These are phyloP conservation scores for Donacobius atricapilla DNA, from an alignment of 2,113 vertebrate genomes.

Conservation along the genomic window DNA sequence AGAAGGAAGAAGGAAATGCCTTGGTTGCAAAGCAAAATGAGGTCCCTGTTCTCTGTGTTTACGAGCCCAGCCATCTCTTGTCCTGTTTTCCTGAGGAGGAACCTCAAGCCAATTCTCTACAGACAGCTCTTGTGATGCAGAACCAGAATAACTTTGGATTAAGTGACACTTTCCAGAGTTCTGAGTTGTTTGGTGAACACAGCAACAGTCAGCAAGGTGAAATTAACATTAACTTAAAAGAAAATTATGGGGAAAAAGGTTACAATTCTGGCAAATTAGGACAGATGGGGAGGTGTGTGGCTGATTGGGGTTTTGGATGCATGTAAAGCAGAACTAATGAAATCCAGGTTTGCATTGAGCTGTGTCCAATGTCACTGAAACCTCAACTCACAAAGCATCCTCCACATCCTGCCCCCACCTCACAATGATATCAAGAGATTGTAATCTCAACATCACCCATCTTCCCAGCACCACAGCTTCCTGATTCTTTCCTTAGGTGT, in stretches of 20 bases:
- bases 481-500: neutral
- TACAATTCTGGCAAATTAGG: neutral
- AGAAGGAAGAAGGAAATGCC: conserved; percentile 36
- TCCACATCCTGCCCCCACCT: neutral
- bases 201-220: conserved; percentile 49
- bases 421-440: neutral
- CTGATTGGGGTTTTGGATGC: neutral
- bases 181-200: conserved; percentile 48
- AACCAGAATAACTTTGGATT: neutral
- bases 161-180: conserved; percentile 23
- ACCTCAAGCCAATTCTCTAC: neutral
- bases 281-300: neutral
- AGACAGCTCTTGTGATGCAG: neutral
- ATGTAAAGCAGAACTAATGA: neutral
- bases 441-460: neutral
- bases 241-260: neutral
- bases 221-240: neutral
- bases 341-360: neutral
- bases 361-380: neutral
- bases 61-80: neutral
- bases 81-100: neutral
- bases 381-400: neutral
- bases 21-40: neutral
- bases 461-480: neutral
- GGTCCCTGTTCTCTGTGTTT: neutral